Evolutionary conservation across 1,140 invertebrate genomes (phyloP), one percentile per base, ranked within the genome.

Genomic region (Pachypsylla venusta): DNA sequence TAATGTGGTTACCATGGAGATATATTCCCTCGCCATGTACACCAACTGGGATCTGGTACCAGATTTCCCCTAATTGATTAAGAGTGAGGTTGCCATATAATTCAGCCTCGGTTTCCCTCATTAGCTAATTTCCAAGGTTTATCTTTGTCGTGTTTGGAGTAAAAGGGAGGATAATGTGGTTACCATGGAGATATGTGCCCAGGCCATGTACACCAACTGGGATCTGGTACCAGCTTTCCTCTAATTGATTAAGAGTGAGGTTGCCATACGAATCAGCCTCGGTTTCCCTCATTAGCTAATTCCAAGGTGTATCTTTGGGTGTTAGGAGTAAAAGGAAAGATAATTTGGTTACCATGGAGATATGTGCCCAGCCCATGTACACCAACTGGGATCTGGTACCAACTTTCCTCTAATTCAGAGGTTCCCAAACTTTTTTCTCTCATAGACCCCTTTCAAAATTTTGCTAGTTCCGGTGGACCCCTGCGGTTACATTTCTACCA

Each of bases 281-380:
- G n/a, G n/a, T n/a, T n/a, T n/a, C n/a, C n/a, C n/a, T n/a, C n/a
- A n/a, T n/a, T n/a, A n/a, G n/a, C n/a, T n/a, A n/a, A n/a, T n/a
- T n/a, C n/a, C n/a, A n/a, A n/a, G 91, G 90, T 1, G 84, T 85
- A 39, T 93, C 90, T 68, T 69, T 93, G 14, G 81, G 81, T 19
- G 82, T 77, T 0, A 66, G 75, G 2, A 70, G 74, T 1, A 70
- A 73, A 2, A 67, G 69, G 40, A 70, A 74, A 4, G 75, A 76
- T 12, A 74, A 81, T 20, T 71, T 74, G 2, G 64, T 90, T 2
- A 67, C 77, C 10, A 81, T 90, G 79, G 81, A 82, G 48, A 72
- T 90, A 26, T 91, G 87, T 66, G 78, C 79, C 25, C 81, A 79
- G 64, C 64, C 74, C 5, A 71, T 71, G 2, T 71, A 73, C 0